phyloP scores from a whole-genome alignment of 2,113 vertebrate species.

The Pardalotus punctatus region DNA sequence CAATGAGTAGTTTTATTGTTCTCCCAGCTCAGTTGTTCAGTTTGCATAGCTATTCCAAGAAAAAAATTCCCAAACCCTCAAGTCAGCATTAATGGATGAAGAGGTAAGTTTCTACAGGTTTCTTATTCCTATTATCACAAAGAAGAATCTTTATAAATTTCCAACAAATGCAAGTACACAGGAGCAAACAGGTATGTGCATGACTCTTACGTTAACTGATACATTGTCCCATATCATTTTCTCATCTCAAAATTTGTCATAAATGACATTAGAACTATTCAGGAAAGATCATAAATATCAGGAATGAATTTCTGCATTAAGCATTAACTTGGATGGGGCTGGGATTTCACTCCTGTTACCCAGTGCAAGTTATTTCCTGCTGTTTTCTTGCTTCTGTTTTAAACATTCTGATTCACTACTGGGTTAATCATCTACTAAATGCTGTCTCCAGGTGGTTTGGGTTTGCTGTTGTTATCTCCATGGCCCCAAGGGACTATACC shows the following conservation, averaged over 20 bases:
- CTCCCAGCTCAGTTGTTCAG: background rate
- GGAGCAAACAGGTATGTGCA: slow-evolving; percentile 28
- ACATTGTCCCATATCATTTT: slow-evolving; percentile 4
- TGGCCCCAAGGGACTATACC: slow-evolving; percentile 20
- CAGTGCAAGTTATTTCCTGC: slow-evolving; percentile 38
- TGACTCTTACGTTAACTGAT: background rate
- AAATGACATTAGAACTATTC: slow-evolving; percentile 29
- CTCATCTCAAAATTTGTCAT: slow-evolving; percentile 36
- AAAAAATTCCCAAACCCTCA: background rate
- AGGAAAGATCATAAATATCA: slow-evolving; percentile 40
- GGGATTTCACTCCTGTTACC: background rate
- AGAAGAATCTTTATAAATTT: slow-evolving; percentile 31
- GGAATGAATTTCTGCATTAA: slow-evolving; percentile 18
- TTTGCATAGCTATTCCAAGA: background rate
- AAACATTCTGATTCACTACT: slow-evolving; percentile 51
- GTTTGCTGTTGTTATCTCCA: slow-evolving; percentile 57
- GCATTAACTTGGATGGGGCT: background rate
- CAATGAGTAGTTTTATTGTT: slow-evolving; percentile 40
- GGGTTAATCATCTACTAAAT: slow-evolving; percentile 52
- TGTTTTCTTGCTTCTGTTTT: slow-evolving; percentile 44
- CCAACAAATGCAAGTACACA: background rate
- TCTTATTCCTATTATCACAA: slow-evolving; percentile 13
- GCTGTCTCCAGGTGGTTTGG: slow-evolving; percentile 50
- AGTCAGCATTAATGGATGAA: slow-evolving; percentile 18
- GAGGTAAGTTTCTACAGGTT: slow-evolving; percentile 22